Evolutionary conservation across 2,888 invertebrate species (phyloP), one percentile per base, ranked within the genome.

Genomic region (Lasioglossum oenotherae): DNA sequence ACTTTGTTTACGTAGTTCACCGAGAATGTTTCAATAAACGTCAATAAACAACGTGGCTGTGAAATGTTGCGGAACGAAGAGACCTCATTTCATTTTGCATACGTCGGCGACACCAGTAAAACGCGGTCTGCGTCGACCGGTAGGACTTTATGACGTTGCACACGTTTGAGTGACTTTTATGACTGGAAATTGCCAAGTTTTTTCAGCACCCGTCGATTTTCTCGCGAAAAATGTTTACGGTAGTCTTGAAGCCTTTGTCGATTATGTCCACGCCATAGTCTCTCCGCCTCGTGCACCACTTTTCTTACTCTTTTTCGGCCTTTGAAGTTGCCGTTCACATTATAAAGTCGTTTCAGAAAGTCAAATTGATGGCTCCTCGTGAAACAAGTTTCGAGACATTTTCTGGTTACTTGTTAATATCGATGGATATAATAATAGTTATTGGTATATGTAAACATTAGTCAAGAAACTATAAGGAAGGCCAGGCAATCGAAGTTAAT

Each of bases 131-230:
- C 14, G 76, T 35, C 79, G 67, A 84, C 74, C 71, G 46, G 38
- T n/a, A 71, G 31, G 57, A 80, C 72, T 81, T 76, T 38, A 72
- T 57, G 64, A 76, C 35, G 60, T 49, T 49, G 31, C 41, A 53
- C 85, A 44, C 77, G 85, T 80, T 77, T 60, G 49, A 46, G 27
- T 31, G 67, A 67, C 44, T 53, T 77, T 74, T 74, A 76, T 72
- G 67, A 44, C 57, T 41, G 67, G 71, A 44, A 74, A 84, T 38
- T 74, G 57, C 23, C 57, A 53, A 74, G 41, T 78, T 82, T 80
- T 78, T 78, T 41, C 67, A 78, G 46, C 75, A 44, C 72, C 44
- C 4, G 67, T 19, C 74, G 77, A 80, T 64, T 75, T 49, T 74
- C 77, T 71, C 64, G n/a, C 23, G 67, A 74, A 69, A 71, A 82